Conservation (phyloP, 2,888 invertebrate species). For the Melangyna quadrimaculata region DNA sequence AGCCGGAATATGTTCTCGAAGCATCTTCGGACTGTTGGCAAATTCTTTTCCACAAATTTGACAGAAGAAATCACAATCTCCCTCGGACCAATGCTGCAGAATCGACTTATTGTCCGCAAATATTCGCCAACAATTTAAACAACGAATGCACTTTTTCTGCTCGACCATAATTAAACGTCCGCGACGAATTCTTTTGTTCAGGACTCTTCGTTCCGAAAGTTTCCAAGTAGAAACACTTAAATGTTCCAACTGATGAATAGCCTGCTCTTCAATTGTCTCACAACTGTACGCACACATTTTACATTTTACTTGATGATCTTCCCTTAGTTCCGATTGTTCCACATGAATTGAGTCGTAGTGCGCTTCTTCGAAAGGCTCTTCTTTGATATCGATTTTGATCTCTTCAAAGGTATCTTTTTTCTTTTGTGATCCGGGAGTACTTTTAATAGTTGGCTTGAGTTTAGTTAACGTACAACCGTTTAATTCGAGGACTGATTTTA, state of each 20-base stretch:
- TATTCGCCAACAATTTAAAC: constrained; percentile 76
- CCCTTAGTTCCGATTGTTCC: not conserved
- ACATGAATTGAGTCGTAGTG: not conserved
- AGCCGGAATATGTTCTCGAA: constrained; percentile 75
- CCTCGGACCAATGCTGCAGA: constrained; percentile 75
- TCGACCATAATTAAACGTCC: constrained; percentile 74
- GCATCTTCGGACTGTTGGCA: constrained; percentile 74
- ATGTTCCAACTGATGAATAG: constrained; percentile 76
- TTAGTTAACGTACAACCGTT: constrained; percentile 74
- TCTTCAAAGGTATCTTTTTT: not conserved
- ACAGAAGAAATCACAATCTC: constrained; percentile 77
- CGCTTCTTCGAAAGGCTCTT: constrained; percentile 26
- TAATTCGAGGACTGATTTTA: constrained; percentile 74
- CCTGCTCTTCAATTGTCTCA: constrained; percentile 73
- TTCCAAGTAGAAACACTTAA: constrained; percentile 73
- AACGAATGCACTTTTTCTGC: constrained; percentile 75
- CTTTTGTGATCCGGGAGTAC: not conserved
- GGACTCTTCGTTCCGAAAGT: constrained; percentile 73
- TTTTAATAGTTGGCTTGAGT: constrained; percentile 26
- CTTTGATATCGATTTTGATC: constrained; percentile 49
- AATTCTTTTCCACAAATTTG: constrained; percentile 76
- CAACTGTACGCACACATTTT: constrained; percentile 72
- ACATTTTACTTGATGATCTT: constrained; percentile 57
- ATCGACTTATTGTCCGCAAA: constrained; percentile 75
- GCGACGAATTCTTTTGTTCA: constrained; percentile 74